Percentiles rank a stretch among this genome's conserved stretches.
Conservation (phyloP, 2,797 vertebrate genomes). For the Ispidina lecontei region DNA sequence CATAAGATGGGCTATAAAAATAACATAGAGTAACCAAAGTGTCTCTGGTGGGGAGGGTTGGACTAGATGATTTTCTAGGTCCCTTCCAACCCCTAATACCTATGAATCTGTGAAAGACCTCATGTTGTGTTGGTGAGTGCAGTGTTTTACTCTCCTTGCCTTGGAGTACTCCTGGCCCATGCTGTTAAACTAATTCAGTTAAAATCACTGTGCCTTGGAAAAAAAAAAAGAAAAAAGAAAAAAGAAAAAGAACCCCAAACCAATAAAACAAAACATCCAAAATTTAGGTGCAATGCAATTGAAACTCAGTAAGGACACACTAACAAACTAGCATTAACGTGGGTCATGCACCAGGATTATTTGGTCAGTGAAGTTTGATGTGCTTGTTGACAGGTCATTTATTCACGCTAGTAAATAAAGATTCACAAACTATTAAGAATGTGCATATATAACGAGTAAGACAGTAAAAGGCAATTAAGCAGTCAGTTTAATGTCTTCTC, state of each 20-base stretch:
- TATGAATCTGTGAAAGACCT: neutral
- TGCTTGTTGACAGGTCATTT: conserved; percentile 54
- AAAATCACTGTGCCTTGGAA: conserved; percentile 37
- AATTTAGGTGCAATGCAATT: conserved; percentile 30
- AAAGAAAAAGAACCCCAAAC: too few relatives aligned
- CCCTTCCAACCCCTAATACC: too few relatives aligned
- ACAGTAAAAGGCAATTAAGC: conserved; percentile 81
- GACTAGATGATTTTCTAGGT: too few relatives aligned
- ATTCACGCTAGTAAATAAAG: conserved; percentile 68
- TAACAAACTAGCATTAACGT: conserved; percentile 1
- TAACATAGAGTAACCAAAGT: conserved; percentile 23
- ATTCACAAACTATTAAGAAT: conserved; percentile 70
- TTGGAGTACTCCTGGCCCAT: conserved; percentile 41
- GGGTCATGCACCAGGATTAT: neutral
- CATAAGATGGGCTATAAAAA: conserved; percentile 31
- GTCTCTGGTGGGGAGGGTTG: neutral
- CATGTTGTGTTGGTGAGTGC: neutral
- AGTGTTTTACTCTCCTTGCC: conserved; percentile 12
- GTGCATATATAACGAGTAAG: conserved; percentile 70
- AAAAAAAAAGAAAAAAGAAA: neutral
- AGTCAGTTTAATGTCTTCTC: conserved; percentile 81
- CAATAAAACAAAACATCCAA: neutral
- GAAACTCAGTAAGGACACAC: conserved; percentile 2
- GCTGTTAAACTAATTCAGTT: conserved; percentile 57
- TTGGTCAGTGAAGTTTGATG: conserved; percentile 29